These are phyloP conservation scores for Pristionchus maxplancki DNA, from an alignment of 2,888 invertebrate genomes.

Conservation along the genomic window DNA sequence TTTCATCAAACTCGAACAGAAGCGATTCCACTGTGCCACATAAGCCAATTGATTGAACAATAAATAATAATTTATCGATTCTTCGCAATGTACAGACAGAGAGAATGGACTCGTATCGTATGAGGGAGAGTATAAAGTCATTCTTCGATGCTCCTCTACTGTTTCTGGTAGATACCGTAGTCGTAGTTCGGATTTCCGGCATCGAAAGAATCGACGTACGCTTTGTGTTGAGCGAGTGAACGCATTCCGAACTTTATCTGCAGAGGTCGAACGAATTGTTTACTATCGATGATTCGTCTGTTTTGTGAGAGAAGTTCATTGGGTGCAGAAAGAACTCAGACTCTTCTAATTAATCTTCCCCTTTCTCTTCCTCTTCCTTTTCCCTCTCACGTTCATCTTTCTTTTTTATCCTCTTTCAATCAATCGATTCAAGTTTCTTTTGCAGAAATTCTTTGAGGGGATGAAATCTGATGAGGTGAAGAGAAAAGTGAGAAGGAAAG, in stretches of 20 bases:
- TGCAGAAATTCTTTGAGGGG: neutral
- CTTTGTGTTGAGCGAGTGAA: slow-evolving; percentile 67
- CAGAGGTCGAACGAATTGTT: neutral
- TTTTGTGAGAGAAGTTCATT: neutral
- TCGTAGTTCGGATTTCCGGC: slow-evolving; percentile 69
- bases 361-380: slow-evolving; percentile 14
- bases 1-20: neutral
- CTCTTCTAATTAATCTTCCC: neutral
- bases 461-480: slow-evolving; percentile 6
- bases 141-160: slow-evolving; percentile 2
- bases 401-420: neutral
- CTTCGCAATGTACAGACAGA: slow-evolving; percentile 28
- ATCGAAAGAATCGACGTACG: slow-evolving; percentile 65
- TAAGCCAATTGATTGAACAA: neutral
- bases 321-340: neutral
- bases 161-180: slow-evolving; percentile 61
- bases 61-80: slow-evolving; percentile 43
- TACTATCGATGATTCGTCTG: neutral
- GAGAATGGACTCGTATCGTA: neutral
- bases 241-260: slow-evolving; percentile 67
- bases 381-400: neutral
- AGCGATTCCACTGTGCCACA: neutral
- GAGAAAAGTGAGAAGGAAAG: slow-evolving; percentile 2
- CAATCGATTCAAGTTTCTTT: slow-evolving; percentile 7
- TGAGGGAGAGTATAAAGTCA: neutral